These are phyloP conservation scores for Cynopterus brachyotis DNA, from an alignment of 2,113 vertebrate species.

Conservation along the genomic window DNA sequence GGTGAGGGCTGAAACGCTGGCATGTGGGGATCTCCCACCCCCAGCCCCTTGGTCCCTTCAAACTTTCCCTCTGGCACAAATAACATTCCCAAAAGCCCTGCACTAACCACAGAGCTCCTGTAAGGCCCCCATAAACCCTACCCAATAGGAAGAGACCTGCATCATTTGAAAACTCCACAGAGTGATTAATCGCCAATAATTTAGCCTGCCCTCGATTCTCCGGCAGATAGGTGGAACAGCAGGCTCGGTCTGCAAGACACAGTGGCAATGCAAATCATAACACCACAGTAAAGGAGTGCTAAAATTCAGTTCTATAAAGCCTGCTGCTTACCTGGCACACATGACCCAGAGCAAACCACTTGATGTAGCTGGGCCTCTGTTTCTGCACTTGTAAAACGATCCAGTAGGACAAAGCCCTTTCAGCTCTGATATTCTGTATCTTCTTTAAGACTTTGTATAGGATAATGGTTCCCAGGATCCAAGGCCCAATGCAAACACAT, in stretches of 20 bases:
- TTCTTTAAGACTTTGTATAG: background rate
- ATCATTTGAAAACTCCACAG: background rate
- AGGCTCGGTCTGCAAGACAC: background rate
- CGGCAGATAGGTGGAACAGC: background rate
- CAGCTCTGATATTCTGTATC: background rate
- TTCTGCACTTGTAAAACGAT: background rate
- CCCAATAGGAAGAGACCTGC: background rate
- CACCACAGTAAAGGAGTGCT: fast-evolving
- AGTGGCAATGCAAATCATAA: background rate
- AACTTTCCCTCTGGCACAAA: background rate
- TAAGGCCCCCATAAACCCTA: background rate
- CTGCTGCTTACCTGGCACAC: background rate
- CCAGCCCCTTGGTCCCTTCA: background rate
- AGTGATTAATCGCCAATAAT: slow-evolving; percentile 40
- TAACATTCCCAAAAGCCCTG: background rate
- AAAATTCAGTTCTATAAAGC: background rate
- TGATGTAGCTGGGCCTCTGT: background rate
- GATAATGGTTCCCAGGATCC: slow-evolving; percentile 8
- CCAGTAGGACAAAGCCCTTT: background rate
- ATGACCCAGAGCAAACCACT: background rate
- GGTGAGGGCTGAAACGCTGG: background rate
- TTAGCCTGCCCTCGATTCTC: background rate
- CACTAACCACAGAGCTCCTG: background rate
- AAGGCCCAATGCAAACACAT: slow-evolving; percentile 68
- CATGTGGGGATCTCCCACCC: background rate